Evolutionary conservation across 2,113 vertebrate genomes (phyloP), one percentile per base, ranked within the genome.

Genomic region (Orientallactaga bullata): DNA sequence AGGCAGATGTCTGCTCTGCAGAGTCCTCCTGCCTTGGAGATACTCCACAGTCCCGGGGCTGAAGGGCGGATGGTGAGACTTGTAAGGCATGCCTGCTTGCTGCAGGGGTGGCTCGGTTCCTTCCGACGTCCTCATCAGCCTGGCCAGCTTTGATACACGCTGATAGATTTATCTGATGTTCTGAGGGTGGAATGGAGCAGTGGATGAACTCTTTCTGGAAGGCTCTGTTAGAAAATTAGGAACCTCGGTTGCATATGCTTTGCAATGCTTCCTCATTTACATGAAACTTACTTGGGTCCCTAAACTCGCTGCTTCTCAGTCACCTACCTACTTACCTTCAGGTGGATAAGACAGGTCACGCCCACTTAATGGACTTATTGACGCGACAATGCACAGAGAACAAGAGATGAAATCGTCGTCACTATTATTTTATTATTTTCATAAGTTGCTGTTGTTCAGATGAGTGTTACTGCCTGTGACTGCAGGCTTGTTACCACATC

Each of bases 171-270:
- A 82, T 60, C 32, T 84, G 82, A 39, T 85, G 39, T 71, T 91
- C 73, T 23, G 89, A 81, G 63, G 16, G 72, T 30, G 94, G 30
- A 65, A 2, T 77, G 66, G 37, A 82, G 63, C 17, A 15, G n/a
- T 51, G 51, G 61, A 21, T n/a, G 78, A 65, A 37, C 30, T 82
- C 94, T 92, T 95, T 71, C 90, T 65, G 21, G 28, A 73, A 39
- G 51, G 51, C 26, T 63, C 15, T 39, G 18, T 76, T 88, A 0
- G 7, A 32, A 74, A 85, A 35, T 61, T 28, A 4, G 30, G 7
- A 3, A 55, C 32, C 17, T 58, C 20, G 4, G 66, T 65, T 35
- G 32, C 63, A 0, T 1, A 10, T 35, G 2, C 32, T 51, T 32
- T 47, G 7, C 20, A 60, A 63, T 23, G 30, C 5, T 7, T 55